A percentile compares a stretch with the other conserved stretches of the same genome.
phyloP scores from a whole-genome alignment of 2,797 vertebrate genomes.

The Cyclopterus lumpus region DNA sequence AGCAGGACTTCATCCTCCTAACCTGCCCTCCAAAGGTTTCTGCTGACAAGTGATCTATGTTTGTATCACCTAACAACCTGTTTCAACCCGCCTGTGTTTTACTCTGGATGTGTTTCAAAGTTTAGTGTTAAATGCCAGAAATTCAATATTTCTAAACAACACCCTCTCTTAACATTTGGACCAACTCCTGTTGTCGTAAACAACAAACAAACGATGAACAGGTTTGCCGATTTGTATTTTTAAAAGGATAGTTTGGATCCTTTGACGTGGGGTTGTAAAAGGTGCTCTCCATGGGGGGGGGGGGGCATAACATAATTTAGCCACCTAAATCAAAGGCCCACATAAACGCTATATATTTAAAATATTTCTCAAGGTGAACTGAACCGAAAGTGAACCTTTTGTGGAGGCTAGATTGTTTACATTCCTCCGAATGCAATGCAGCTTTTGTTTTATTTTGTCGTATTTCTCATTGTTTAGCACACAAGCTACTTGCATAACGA shows the following conservation, averaged over 20 bases:
- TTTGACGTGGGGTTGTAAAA: no score
- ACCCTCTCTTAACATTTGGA: background rate
- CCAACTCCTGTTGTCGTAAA: background rate
- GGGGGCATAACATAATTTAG: no score
- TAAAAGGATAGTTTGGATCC: no score
- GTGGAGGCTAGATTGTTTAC: background rate
- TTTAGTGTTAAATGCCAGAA: constrained; percentile 1
- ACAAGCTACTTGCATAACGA: background rate
- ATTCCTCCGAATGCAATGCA: background rate
- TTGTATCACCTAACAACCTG: background rate
- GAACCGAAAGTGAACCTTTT: no score
- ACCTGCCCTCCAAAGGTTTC: background rate
- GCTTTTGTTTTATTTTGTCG: background rate
- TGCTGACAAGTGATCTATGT: background rate
- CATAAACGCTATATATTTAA: no score
- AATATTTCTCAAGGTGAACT: no score
- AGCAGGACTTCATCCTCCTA: background rate
- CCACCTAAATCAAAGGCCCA: no score
- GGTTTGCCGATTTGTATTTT: background rate
- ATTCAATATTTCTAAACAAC: background rate
- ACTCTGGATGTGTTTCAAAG: background rate
- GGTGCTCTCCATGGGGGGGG: no score
- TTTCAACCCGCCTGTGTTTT: background rate
- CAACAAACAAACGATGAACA: background rate
- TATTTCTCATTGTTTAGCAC: background rate